These are phyloP conservation scores for Oscheius sp. DNA, from an alignment of 2,888 invertebrate species.

Conservation along the genomic window DNA sequence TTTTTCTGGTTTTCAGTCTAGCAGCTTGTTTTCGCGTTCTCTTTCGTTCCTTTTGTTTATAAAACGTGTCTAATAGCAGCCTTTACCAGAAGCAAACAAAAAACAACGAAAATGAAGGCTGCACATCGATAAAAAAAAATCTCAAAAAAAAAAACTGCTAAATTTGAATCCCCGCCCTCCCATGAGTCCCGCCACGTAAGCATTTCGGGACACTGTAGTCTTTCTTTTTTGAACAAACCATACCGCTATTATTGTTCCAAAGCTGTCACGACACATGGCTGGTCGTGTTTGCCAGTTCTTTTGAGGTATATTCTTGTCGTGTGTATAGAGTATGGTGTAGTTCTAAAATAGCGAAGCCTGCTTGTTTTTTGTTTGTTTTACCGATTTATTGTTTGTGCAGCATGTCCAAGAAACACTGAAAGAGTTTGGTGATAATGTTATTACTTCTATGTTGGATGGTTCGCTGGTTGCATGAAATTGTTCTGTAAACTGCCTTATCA, in stretches of 20 bases:
- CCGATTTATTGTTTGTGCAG: constrained; percentile 69
- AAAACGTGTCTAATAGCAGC: too few species aligned
- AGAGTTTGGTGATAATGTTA: constrained; percentile 61
- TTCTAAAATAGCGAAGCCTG: constrained; percentile 49
- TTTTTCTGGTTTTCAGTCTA: too few species aligned
- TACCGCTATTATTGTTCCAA: constrained; percentile 51
- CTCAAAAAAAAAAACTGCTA: too few species aligned
- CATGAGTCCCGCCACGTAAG: too few species aligned
- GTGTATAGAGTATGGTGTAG: constrained; percentile 66
- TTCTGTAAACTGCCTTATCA: neutral
- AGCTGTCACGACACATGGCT: constrained; percentile 64
- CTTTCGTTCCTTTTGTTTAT: too few species aligned
- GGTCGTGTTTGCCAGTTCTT: constrained; percentile 59
- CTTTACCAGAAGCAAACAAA: too few species aligned
- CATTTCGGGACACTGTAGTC: too few species aligned
- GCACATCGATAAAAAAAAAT: too few species aligned
- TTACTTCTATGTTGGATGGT: constrained; percentile 65
- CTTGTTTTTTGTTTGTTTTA: constrained; percentile 21
- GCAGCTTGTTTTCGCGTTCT: too few species aligned
- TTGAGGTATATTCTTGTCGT: constrained; percentile 58
- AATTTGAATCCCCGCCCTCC: too few species aligned
- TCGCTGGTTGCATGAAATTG: constrained; percentile 36
- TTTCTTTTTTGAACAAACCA: neutral
- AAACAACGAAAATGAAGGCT: too few species aligned
- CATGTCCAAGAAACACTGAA: constrained; percentile 69